A percentile compares a stretch with the other conserved stretches of the same genome.
These are phyloP conservation scores for Danaus chrysippus DNA, from an alignment of 2,888 invertebrate genomes.

Conservation along the genomic window DNA sequence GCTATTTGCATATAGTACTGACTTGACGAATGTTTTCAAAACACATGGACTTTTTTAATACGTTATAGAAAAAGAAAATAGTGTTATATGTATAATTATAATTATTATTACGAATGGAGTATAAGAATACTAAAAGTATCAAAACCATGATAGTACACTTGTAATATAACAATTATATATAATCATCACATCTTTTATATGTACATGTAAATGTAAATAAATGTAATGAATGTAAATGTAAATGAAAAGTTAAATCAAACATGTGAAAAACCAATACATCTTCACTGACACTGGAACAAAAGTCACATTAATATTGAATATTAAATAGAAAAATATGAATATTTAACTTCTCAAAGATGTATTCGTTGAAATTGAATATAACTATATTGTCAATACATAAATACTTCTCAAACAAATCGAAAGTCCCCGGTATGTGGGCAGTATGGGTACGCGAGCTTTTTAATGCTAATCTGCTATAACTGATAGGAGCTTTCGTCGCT, in stretches of 20 bases:
- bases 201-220: too few relatives aligned
- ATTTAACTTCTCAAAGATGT: neutral
- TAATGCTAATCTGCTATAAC: conserved; percentile 65
- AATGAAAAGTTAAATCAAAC: too few relatives aligned
- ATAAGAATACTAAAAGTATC: too few relatives aligned
- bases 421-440: conserved; percentile 32
- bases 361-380: conserved; percentile 23
- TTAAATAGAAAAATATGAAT: neutral
- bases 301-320: neutral
- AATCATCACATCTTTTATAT: too few relatives aligned
- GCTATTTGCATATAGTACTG: conserved; percentile 36
- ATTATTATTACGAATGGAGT: too few relatives aligned
- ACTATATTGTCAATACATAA: conserved; percentile 35
- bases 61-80: too few relatives aligned
- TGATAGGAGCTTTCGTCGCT: conserved; percentile 54
- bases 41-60: conserved; percentile 24
- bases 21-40: conserved; percentile 29
- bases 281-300: too few relatives aligned
- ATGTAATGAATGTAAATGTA: too few relatives aligned
- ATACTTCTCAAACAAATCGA: conserved; percentile 10
- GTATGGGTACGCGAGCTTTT: conserved; percentile 35
- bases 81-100: too few relatives aligned
- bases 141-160: too few relatives aligned
- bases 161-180: too few relatives aligned
- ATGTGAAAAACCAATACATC: too few relatives aligned